Conservation (phyloP, 1,140 invertebrate genomes). For the Bombus affinis region DNA sequence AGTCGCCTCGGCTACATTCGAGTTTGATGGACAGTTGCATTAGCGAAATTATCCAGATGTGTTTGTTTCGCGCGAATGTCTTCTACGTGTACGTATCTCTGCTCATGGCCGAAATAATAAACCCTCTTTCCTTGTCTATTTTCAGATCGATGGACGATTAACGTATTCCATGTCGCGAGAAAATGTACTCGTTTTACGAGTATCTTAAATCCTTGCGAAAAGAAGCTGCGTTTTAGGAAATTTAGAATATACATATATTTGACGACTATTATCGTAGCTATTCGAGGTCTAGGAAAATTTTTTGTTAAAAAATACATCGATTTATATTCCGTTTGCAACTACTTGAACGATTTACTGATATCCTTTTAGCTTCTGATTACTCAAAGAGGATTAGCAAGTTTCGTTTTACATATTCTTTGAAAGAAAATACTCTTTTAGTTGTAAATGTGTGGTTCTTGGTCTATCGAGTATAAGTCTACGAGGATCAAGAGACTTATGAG, state of each 20-base stretch:
- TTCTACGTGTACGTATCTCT: not conserved
- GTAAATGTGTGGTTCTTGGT: not conserved
- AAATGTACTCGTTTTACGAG: not conserved
- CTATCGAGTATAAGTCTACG: not conserved
- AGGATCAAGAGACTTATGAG: not conserved
- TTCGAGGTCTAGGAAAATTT: not conserved
- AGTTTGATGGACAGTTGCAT: constrained; percentile 40
- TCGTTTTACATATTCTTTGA: not conserved
- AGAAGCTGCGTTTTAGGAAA: too few species aligned
- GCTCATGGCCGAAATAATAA: not conserved
- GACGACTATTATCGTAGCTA: not conserved
- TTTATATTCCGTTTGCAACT: not conserved
- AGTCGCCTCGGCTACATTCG: not conserved
- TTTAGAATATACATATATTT: not conserved
- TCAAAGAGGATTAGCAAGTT: not conserved
- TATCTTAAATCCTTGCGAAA: not conserved
- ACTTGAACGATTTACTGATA: not conserved
- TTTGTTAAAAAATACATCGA: not conserved
- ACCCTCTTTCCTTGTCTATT: not conserved
- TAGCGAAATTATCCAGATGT: constrained; percentile 2
- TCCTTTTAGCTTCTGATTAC: not conserved
- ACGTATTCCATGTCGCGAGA: not conserved
- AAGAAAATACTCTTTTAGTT: not conserved
- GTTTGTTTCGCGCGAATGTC: not conserved
- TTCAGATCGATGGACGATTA: not conserved